Evolutionary conservation across 1,140 invertebrate species (phyloP).

Genomic region (Dolichoris vasculosae): DNA sequence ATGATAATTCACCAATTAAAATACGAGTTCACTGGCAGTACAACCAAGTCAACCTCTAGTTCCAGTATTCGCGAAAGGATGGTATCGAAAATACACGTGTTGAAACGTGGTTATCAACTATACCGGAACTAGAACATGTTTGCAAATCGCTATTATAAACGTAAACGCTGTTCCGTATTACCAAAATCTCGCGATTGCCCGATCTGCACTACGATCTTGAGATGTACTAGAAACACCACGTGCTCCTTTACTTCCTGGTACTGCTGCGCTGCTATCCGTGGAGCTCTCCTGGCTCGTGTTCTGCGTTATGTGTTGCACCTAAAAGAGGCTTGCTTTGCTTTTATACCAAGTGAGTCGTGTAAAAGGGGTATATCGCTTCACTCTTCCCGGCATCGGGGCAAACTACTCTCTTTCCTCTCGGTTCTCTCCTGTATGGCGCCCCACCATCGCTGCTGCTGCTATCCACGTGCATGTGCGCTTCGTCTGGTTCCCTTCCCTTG

Average conservation of each 20-base stretch:
- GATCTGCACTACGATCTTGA: slow-evolving; percentile 9
- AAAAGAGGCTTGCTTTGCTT: slow-evolving; percentile 74
- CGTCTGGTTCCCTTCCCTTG: slow-evolving; percentile 37
- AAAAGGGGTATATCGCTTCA: slow-evolving; percentile 67
- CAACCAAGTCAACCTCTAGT: neutral
- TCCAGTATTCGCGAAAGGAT: neutral
- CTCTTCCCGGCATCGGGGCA: slow-evolving; percentile 56
- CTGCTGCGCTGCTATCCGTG: neutral
- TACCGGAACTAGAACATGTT: neutral
- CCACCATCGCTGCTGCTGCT: slow-evolving; percentile 1
- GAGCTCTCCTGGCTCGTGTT: neutral
- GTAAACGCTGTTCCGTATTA: neutral
- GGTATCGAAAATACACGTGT: neutral
- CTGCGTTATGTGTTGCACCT: slow-evolving; percentile 71
- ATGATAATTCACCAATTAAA: neutral
- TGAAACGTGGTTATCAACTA: neutral
- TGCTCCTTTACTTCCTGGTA: neutral
- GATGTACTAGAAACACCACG: slow-evolving; percentile 33
- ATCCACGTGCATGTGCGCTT: slow-evolving; percentile 19
- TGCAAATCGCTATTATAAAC: neutral
- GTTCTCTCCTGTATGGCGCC: neutral
- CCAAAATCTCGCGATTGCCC: neutral
- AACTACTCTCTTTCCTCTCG: slow-evolving; percentile 57
- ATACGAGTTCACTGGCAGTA: too few relatives aligned
- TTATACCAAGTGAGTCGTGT: slow-evolving; percentile 69